Percentiles rank a stretch among this genome's conserved stretches.
These are phyloP conservation scores for Dreissena rostriformis DNA, from an alignment of 1,140 invertebrate genomes.

Conservation along the genomic window DNA sequence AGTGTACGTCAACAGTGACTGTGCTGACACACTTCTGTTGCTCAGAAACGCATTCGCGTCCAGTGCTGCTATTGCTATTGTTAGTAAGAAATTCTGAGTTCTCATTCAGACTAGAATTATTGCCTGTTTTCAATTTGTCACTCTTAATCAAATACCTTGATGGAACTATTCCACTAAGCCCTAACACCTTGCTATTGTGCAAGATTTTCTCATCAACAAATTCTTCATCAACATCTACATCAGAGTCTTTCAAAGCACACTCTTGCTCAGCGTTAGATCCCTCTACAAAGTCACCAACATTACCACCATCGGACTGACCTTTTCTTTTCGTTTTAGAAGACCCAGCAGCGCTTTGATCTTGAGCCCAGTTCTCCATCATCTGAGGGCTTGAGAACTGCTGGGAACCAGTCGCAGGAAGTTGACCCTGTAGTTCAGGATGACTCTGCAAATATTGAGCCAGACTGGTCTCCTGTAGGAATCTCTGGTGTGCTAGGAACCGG, in stretches of 20 bases:
- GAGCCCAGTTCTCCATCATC: no score
- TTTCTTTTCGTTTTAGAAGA: no score
- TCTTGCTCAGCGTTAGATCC: no score
- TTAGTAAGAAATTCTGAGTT: no score
- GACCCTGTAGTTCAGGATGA: slow-evolving; percentile 40
- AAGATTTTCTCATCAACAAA: slow-evolving; percentile 19
- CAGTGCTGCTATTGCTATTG: no score
- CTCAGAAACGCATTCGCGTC: no score
- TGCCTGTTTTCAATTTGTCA: slow-evolving; percentile 10
- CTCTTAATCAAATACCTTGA: slow-evolving; percentile 37
- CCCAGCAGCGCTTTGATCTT: no score
- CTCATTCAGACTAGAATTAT: no score
- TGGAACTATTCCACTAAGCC: slow-evolving; percentile 43
- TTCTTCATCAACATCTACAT: not conserved
- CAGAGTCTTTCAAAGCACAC: not conserved
- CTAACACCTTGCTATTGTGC: slow-evolving; percentile 24
- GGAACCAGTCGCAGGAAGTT: slow-evolving; percentile 13
- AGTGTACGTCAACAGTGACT: no score
- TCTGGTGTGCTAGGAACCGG: slow-evolving; percentile 15
- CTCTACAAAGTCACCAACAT: no score
- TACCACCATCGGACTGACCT: no score
- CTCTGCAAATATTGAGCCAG: slow-evolving; percentile 13
- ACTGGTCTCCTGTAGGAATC: not conserved
- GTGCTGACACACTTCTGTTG: no score
- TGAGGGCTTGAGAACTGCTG: not conserved